Percentiles rank a stretch among this genome's conserved stretches.
Evolutionary conservation across 2,888 invertebrate species (phyloP).

Genomic region (Galerucella nymphaeae): DNA sequence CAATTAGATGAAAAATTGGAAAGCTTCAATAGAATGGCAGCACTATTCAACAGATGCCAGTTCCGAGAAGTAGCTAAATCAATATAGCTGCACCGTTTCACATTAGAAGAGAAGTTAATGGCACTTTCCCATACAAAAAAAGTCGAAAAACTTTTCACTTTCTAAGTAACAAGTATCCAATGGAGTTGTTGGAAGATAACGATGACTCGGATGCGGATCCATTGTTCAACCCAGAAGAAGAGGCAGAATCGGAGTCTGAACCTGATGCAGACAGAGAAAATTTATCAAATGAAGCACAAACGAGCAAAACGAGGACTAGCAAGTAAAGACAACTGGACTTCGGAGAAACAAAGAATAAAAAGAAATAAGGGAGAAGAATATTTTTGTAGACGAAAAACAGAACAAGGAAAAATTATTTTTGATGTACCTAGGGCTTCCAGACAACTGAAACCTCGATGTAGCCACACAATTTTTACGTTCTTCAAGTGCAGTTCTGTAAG

Average conservation of each 20-base stretch:
- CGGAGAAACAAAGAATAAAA: too few species aligned
- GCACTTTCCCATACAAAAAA: slow-evolving; percentile 9
- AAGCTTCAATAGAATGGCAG: slow-evolving; percentile 7
- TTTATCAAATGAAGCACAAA: slow-evolving; percentile 4
- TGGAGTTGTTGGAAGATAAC: too few species aligned
- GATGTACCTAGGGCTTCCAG: background rate
- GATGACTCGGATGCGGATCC: too few species aligned
- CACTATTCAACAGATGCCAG: slow-evolving; percentile 25
- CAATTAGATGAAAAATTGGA: slow-evolving; percentile 6
- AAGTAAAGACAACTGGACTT: background rate
- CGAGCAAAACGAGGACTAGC: background rate
- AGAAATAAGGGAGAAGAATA: too few species aligned
- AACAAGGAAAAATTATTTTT: background rate
- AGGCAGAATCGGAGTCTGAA: background rate
- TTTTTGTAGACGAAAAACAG: background rate
- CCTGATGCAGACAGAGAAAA: background rate
- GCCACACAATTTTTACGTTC: background rate
- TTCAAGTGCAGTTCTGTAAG: background rate
- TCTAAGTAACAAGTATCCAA: background rate
- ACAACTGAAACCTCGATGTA: slow-evolving; percentile 1
- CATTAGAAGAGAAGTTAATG: slow-evolving; percentile 26
- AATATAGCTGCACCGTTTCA: slow-evolving; percentile 24
- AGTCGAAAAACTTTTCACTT: background rate
- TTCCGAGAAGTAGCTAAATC: slow-evolving; percentile 21
- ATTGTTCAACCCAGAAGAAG: too few species aligned